These are phyloP conservation scores for Lathronympha strigana DNA, from an alignment of 2,888 invertebrate genomes.

Conservation along the genomic window DNA sequence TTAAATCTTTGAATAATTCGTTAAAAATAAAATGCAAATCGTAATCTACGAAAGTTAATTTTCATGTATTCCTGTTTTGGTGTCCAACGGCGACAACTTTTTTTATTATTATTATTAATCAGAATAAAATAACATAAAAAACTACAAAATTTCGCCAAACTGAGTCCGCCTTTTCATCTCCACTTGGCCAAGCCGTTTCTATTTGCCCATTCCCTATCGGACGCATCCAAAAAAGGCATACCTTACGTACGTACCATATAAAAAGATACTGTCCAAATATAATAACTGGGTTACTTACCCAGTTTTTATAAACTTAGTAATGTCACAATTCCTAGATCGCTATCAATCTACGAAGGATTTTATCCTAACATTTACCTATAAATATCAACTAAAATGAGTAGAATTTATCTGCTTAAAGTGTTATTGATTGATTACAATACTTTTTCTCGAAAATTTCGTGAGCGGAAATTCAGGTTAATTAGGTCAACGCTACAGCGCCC, in stretches of 20 bases:
- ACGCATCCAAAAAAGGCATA: too few species aligned
- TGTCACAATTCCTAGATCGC: not conserved
- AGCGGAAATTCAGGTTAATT: conserved; percentile 11
- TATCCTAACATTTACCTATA: not conserved
- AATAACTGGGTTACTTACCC: too few species aligned
- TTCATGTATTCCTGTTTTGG: not conserved
- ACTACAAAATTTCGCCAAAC: too few species aligned
- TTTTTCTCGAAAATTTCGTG: conserved; percentile 7
- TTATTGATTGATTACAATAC: conserved; percentile 2
- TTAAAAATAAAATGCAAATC: not conserved
- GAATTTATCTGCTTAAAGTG: not conserved
- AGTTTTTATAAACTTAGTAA: too few species aligned
- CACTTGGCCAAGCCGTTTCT: too few species aligned
- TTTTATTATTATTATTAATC: too few species aligned
- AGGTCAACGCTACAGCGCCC: conserved; percentile 28
- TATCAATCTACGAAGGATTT: not conserved
- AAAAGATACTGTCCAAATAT: too few species aligned
- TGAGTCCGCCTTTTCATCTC: too few species aligned
- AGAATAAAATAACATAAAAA: too few species aligned
- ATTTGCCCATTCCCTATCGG: too few species aligned
- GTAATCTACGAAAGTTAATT: not conserved
- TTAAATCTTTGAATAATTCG: not conserved
- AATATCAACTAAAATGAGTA: not conserved
- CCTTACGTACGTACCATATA: too few species aligned
- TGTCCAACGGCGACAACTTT: not conserved